These are phyloP conservation scores for Melitaea cinxia DNA, from an alignment of 1,140 invertebrate genomes.

Conservation along the genomic window DNA sequence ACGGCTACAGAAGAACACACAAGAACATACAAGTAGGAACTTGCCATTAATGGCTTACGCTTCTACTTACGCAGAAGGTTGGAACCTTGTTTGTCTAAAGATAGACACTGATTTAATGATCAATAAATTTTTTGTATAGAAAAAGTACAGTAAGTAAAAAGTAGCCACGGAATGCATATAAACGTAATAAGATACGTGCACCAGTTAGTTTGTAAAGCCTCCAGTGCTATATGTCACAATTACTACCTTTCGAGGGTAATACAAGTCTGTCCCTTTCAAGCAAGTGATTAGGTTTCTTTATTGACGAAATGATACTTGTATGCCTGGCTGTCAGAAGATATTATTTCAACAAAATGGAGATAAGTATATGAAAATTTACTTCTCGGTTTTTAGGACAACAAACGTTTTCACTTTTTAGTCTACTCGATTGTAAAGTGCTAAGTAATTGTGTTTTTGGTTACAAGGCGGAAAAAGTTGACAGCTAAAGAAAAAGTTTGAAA, in stretches of 20 bases:
- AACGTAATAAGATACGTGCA: slow-evolving; percentile 27
- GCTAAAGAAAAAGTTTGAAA: background rate
- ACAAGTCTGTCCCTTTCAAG: slow-evolving; percentile 14
- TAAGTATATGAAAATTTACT: background rate
- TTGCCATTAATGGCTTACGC: background rate
- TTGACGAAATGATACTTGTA: slow-evolving; percentile 13
- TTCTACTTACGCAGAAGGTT: slow-evolving; percentile 7
- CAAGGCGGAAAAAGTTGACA: background rate
- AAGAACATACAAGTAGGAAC: background rate
- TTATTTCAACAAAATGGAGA: slow-evolving; percentile 1
- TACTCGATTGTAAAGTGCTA: background rate
- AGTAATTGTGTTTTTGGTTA: background rate
- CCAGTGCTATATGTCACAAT: slow-evolving; percentile 27
- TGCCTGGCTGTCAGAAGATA: background rate
- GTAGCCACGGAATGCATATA: slow-evolving; percentile 2
- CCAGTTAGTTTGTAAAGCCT: slow-evolving; percentile 8
- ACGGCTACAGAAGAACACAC: too few relatives aligned
- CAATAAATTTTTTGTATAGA: slow-evolving; percentile 15
- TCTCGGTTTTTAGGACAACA: background rate
- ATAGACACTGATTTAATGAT: slow-evolving; percentile 11
- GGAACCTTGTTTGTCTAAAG: slow-evolving; percentile 12
- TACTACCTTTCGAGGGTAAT: slow-evolving; percentile 11
- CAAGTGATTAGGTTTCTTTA: slow-evolving; percentile 10
- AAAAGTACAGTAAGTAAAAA: slow-evolving; percentile 13
- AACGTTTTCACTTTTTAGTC: background rate